Conservation (phyloP, 2,888 invertebrate species). For the Melanostoma mellinum region DNA sequence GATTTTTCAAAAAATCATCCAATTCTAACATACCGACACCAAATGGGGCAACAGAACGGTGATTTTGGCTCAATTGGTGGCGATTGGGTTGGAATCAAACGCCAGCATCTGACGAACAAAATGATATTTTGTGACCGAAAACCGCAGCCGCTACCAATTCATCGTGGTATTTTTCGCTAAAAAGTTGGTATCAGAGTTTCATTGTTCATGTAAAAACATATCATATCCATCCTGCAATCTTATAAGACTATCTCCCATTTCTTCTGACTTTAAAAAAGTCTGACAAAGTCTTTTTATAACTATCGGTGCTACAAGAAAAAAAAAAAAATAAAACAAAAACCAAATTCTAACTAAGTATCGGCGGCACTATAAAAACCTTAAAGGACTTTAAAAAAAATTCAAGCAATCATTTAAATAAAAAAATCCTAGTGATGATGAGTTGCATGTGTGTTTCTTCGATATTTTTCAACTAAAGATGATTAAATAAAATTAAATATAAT, state of each 20-base stretch:
- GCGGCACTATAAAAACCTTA: too few relatives aligned
- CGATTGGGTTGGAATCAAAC: slow-evolving; percentile 21
- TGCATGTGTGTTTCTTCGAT: slow-evolving; percentile 8
- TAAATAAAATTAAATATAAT: slow-evolving; percentile 46
- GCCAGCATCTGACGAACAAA: slow-evolving; percentile 9
- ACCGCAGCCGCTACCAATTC: slow-evolving; percentile 28
- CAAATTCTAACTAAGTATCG: too few relatives aligned
- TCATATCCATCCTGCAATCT: slow-evolving; percentile 21
- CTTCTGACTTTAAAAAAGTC: slow-evolving; percentile 9
- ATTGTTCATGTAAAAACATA: slow-evolving; percentile 19
- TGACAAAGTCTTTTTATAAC: neutral
- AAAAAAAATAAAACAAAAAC: slow-evolving; percentile 3
- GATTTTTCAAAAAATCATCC: slow-evolving; percentile 83
- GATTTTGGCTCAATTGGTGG: slow-evolving; percentile 79
- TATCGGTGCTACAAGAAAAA: slow-evolving; percentile 44
- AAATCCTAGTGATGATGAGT: neutral
- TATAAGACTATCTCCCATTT: slow-evolving; percentile 6
- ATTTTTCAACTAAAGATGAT: slow-evolving; percentile 24
- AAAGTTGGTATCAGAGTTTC: neutral
- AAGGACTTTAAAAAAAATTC: too few relatives aligned
- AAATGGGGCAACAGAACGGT: slow-evolving; percentile 79
- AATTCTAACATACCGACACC: slow-evolving; percentile 32
- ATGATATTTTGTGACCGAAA: slow-evolving; percentile 43
- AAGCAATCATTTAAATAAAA: slow-evolving; percentile 17
- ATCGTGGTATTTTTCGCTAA: neutral